phyloP scores from a whole-genome alignment of 2,888 invertebrate genomes.

The Metopia argyrocephala region DNA sequence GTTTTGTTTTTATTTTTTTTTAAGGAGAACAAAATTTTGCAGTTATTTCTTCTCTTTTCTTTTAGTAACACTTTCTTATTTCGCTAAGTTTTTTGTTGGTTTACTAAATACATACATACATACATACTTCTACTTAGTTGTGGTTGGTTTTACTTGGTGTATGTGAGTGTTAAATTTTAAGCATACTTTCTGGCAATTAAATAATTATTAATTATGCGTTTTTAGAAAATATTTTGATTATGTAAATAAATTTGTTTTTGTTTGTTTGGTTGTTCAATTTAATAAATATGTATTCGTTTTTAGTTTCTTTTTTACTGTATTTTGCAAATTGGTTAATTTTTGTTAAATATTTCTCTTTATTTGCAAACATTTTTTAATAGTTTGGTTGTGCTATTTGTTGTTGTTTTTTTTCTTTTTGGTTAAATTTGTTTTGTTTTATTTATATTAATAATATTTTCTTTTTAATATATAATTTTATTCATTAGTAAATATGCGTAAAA shows the following conservation, averaged over 20 bases:
- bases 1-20: not conserved
- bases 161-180: not conserved
- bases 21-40: not conserved
- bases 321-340: slow-evolving; percentile 28
- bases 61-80: slow-evolving; percentile 8
- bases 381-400: slow-evolving; percentile 46
- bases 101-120: not conserved
- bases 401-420: slow-evolving; percentile 15
- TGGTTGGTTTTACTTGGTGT: not conserved
- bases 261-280: slow-evolving; percentile 30
- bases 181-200: slow-evolving; percentile 35
- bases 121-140: too few relatives aligned
- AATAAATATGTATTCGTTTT: slow-evolving; percentile 17
- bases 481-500: slow-evolving; percentile 64
- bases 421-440: slow-evolving; percentile 24
- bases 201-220: slow-evolving; percentile 21
- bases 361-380: slow-evolving; percentile 36
- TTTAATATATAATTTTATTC: slow-evolving; percentile 42
- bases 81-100: slow-evolving; percentile 4
- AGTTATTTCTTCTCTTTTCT: slow-evolving; percentile 46
- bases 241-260: not conserved
- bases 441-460: slow-evolving; percentile 40
- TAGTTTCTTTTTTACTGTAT: slow-evolving; percentile 17
- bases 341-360: slow-evolving; percentile 36
- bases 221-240: not conserved